These are phyloP conservation scores for Gibbula magus DNA, from an alignment of 2,888 invertebrate genomes.

Conservation along the genomic window DNA sequence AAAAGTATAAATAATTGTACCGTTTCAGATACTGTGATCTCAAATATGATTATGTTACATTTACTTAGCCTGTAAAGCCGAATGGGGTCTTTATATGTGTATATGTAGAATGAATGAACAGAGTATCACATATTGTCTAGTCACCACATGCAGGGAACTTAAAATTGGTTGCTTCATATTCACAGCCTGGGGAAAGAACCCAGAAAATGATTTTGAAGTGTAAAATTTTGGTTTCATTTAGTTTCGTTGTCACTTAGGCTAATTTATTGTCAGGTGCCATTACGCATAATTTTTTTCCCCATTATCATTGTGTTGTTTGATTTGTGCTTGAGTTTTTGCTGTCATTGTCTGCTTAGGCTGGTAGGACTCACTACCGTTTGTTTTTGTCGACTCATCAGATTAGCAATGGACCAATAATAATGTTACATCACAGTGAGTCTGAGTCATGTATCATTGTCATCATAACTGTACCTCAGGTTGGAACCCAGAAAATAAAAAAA, in stretches of 20 bases:
- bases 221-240: not conserved
- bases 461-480: conserved; percentile 40
- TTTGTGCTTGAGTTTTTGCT: conserved; percentile 9
- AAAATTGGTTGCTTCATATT: not conserved
- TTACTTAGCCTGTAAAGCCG: no score
- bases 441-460: conserved; percentile 33
- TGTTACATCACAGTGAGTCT: conserved; percentile 15
- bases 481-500: conserved; percentile 37
- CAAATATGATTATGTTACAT: no score
- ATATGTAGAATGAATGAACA: conserved; percentile 7
- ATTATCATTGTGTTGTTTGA: conserved; percentile 24
- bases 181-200: not conserved
- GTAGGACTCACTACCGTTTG: not conserved
- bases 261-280: conserved; percentile 13
- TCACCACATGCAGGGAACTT: not conserved
- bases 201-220: not conserved
- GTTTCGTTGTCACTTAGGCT: not conserved
- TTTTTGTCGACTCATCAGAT: conserved; percentile 10
- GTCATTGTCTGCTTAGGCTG: conserved; percentile 12
- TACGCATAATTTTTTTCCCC: conserved; percentile 11
- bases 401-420: conserved; percentile 21
- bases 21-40: no score
- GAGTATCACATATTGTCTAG: not conserved
- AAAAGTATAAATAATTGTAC: no score
- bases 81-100: not conserved